Conservation (phyloP, 2,888 invertebrate species). For the Ophraella communa region DNA sequence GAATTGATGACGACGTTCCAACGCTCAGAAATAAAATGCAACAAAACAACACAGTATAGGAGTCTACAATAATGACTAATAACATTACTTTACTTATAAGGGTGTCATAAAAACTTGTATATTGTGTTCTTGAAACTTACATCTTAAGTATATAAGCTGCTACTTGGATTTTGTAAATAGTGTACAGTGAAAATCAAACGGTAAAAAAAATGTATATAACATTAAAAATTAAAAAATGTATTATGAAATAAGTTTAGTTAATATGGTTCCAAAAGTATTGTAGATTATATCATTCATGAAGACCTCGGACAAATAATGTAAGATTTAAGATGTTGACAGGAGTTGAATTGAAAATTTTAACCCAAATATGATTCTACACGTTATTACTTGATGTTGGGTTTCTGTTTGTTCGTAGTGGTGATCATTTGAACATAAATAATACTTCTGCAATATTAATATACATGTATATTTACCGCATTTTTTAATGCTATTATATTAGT, state of each 20-base stretch:
- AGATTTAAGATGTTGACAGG: not conserved
- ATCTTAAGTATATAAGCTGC: constrained; percentile 5
- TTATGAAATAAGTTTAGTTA: not conserved
- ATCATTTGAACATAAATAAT: not conserved
- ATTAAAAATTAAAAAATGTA: constrained; percentile 21
- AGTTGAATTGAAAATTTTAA: no score
- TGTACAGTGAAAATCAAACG: constrained; percentile 18
- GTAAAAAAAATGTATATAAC: constrained; percentile 29
- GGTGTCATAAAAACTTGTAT: constrained; percentile 23
- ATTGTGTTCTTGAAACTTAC: constrained; percentile 17
- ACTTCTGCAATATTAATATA: not conserved
- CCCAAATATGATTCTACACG: no score
- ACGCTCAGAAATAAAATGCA: constrained; percentile 81
- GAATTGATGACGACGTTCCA: constrained; percentile 85
- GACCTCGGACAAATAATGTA: not conserved
- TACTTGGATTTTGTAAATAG: constrained; percentile 24
- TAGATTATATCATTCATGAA: constrained; percentile 18
- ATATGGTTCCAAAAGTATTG: constrained; percentile 14
- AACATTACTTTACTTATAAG: constrained; percentile 10
- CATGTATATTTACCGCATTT: not conserved
- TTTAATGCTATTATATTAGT: not conserved
- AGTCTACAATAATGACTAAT: not conserved
- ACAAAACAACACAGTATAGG: constrained; percentile 9
- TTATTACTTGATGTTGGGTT: no score
- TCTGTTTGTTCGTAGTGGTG: not conserved